Base-by-base conservation (phyloP, 1,140 invertebrate species). In the Meloidogyne floridensis region DNA sequence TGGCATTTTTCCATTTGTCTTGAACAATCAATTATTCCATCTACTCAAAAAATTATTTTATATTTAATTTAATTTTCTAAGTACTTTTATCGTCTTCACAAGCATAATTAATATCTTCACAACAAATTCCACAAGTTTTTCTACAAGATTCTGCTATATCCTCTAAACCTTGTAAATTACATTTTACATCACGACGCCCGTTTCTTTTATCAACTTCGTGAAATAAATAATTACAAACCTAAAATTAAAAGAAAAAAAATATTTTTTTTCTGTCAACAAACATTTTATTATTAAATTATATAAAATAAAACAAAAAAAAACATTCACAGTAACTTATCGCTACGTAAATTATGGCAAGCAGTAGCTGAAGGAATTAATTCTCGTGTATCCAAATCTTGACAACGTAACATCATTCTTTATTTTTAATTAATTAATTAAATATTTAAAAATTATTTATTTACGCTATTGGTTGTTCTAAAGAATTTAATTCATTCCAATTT, bases 91-190 rank as follows among this genome's bases (percentile, higher is more conserved):
- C 86, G 70, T 85, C 84, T 53, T 87, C 84, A 65, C 84, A 85
- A n/a, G 86, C 65, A 74, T 86, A 86, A 43, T 86, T 75, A 54
- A 82, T 81, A 73, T 83, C 81, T 72, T 86, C 85, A 47, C 85
- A 86, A 72, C 85, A 86, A 71, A 86, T 86, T 72, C 84, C 85
- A 72, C 85, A 86, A 32, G 87, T 87, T 74, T 77, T 87, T 43
- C 85, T 83, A 70, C 85, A 86, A 18, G 84, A 86, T 65, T 86
- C 80, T 20, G 85, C 82, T 32, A 86, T 87, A 73, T 86, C 85
- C 72, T 86, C 85, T 69, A 87, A 70, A 84, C 84, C 85, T 20
- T 77, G 73, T 20, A 87, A 72, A 73, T 87, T 87, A 72, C 85
- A 86, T 54, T 82, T 81, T 9, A 84, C 82, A 73, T 86, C 85